Conservation (phyloP, 2,888 invertebrate species). For the Kryphioiulus occultus region DNA sequence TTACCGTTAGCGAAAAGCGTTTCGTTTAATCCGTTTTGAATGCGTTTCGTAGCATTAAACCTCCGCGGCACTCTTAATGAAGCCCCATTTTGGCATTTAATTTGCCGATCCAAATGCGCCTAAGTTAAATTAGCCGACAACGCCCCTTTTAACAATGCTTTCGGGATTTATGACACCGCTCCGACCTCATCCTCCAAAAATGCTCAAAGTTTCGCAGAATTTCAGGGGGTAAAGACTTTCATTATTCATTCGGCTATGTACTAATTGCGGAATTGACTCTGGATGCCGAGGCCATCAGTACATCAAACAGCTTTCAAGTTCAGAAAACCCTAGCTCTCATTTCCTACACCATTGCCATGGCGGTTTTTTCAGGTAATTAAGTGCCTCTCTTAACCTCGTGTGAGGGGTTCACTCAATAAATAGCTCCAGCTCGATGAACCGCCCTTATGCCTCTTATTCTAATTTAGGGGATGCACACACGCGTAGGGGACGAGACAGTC, state of each 20-base stretch:
- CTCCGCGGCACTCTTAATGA: neutral
- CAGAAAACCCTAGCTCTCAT: neutral
- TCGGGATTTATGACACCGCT: constrained; percentile 20
- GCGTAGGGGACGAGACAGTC: neutral
- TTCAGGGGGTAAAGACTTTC: constrained; percentile 28
- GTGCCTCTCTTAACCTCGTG: neutral
- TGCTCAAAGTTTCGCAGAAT: neutral
- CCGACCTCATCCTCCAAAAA: constrained; percentile 20
- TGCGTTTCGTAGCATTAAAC: neutral
- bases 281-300: constrained; percentile 25
- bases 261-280: constrained; percentile 21
- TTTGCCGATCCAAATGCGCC: constrained; percentile 20
- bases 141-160: constrained; percentile 24
- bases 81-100: constrained; percentile 26
- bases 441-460: neutral
- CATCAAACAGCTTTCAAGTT: constrained; percentile 18
- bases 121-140: constrained; percentile 35
- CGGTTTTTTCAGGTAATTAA: neutral
- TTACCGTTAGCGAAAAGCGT: constrained; percentile 3
- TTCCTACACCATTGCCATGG: neutral
- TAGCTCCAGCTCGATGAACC: neutral
- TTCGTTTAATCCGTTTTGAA: constrained; percentile 25
- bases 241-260: constrained; percentile 6
- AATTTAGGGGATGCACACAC: neutral
- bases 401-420: constrained; percentile 19